Base-by-base conservation (phyloP, 2,888 invertebrate species). In the Chaitophorus viminalis region DNA sequence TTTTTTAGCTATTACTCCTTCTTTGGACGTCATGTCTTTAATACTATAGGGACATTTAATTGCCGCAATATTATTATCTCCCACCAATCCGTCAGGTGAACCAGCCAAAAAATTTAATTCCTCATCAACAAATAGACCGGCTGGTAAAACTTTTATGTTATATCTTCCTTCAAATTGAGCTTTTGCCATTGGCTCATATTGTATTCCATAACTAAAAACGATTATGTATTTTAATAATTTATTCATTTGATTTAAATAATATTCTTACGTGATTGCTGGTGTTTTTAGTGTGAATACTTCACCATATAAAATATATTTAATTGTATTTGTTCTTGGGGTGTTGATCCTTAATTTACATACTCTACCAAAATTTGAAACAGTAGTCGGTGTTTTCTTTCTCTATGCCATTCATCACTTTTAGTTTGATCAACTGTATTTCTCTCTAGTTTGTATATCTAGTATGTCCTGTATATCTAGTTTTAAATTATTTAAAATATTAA, bases 21-120 rank as follows among this genome's bases (percentile, higher is more conserved):
- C 74, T 54, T 82, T 9, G 0, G 54, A 33, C 2, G 33, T 54
- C 25, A 33, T 33, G 3, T 83, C 9, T 54, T n/a, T 82, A 3
- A 33, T 54, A n/a, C 17, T 82, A 18, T 33, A 8, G 0, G 36
- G 82, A 74, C 74, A 82, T 29, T 82, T 74, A 54, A 82, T 74
- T 33, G 74, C 82, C 0, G 74, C n/a, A n/a, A 82, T 82, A n/a
- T 33, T 33, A n/a, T 74, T 17, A 29, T 60, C 33, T 25, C 72
- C 72, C 18, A 83, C 36, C 6, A 83, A 74, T 36, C 82, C 60
- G 36, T 60, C 74, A 60, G 74, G 82, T 29, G n/a, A 54, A 33
- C 33, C 31, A n/a, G 74, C 74, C 17, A 83, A 74, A 25, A 54
- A 83, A n/a, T 54, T 31, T 0, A 11, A 54, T 33, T 74, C n/a